These are phyloP conservation scores for Eudyptes chrysolophus DNA, from an alignment of 2,113 vertebrate species.

Conservation along the genomic window DNA sequence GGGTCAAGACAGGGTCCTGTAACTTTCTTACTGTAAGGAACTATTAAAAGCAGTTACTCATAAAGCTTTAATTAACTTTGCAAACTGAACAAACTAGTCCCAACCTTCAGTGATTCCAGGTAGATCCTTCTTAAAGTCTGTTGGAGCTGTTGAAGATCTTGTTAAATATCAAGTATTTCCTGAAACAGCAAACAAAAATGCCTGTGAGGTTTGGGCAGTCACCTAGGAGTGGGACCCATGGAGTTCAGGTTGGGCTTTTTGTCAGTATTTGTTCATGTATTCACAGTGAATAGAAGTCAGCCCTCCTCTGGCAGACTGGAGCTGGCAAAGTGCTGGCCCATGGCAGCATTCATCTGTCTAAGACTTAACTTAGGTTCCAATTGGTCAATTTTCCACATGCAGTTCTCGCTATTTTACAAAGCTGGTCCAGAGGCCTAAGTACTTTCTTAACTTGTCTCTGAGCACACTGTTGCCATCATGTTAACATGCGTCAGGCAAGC, in stretches of 20 bases:
- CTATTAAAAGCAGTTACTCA: neutral
- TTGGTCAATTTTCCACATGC: neutral
- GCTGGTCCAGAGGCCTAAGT: neutral
- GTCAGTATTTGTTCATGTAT: neutral
- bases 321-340: neutral
- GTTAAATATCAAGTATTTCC: neutral
- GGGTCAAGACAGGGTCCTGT: neutral
- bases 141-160: neutral
- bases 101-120: neutral
- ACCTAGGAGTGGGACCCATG: accelerated
- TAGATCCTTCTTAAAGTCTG: neutral
- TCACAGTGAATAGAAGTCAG: neutral
- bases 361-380: neutral
- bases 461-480: neutral
- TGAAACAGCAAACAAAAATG: neutral
- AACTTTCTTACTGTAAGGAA: neutral
- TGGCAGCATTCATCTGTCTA: neutral
- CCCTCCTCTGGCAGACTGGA: neutral
- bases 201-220: neutral
- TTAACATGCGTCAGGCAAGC: neutral
- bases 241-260: neutral
- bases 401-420: neutral
- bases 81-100: neutral
- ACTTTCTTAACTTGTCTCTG: neutral
- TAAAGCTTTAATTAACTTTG: neutral